These are phyloP conservation scores for Archaeoteleia sp. DNA, from an alignment of 2,888 invertebrate genomes.

Conservation along the genomic window DNA sequence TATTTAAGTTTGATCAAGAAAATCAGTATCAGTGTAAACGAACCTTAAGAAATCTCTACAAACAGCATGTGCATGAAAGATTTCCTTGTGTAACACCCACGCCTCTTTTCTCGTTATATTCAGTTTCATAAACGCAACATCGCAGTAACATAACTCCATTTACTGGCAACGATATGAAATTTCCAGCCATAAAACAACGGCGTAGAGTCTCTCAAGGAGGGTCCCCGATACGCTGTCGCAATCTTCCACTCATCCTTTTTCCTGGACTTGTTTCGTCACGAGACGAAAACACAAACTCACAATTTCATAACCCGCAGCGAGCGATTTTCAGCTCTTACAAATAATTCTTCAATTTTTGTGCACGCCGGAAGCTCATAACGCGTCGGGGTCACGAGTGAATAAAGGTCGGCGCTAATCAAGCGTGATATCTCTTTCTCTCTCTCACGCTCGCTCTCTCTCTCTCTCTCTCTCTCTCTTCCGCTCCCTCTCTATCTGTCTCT, in stretches of 20 bases:
- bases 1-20: too few relatives aligned
- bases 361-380: slow-evolving; percentile 23
- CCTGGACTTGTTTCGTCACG: slow-evolving; percentile 22
- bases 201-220: slow-evolving; percentile 8
- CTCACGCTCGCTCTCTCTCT: not conserved
- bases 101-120: slow-evolving; percentile 32
- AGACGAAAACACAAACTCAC: slow-evolving; percentile 22
- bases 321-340: slow-evolving; percentile 36
- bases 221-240: slow-evolving; percentile 2
- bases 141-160: slow-evolving; percentile 18
- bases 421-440: slow-evolving; percentile 2
- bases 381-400: slow-evolving; percentile 14
- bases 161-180: slow-evolving; percentile 40
- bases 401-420: slow-evolving; percentile 31
- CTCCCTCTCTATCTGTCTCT: too few relatives aligned
- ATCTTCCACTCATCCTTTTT: slow-evolving; percentile 19
- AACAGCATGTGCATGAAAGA: too few relatives aligned
- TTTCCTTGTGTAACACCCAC: too few relatives aligned
- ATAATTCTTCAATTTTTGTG: slow-evolving; percentile 45
- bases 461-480: too few relatives aligned
- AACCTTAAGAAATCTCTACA: too few relatives aligned
- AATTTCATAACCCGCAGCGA: slow-evolving; percentile 29
- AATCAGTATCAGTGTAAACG: too few relatives aligned
- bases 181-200: slow-evolving; percentile 30
- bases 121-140: slow-evolving; percentile 38